Base-by-base conservation (phyloP, 2,797 vertebrate genomes). In the Gallinago nigripennis region DNA sequence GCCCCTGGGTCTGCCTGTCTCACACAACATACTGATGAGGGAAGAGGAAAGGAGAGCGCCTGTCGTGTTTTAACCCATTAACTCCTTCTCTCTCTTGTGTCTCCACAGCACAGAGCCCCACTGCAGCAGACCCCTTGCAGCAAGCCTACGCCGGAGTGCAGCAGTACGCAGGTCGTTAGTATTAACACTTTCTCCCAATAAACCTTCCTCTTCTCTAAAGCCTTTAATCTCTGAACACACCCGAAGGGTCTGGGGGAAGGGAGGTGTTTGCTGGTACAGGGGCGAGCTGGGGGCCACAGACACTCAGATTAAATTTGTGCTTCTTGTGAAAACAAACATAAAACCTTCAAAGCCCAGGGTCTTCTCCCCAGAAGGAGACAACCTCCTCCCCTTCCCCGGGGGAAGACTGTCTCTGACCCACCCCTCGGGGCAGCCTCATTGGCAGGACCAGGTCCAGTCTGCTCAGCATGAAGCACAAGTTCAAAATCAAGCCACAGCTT, bases 101-200 rank as follows among this genome's bases (percentile, higher is more conserved):
- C 98, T 98, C 96, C 98, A 97, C 98, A 99, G 99, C 99, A 96
- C 99, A 99, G 98, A 99, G 99, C 98, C 99, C 99, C 97, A 99
- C 99, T 95, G 98, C 99, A 97, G 99, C 99, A 85, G 99, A 99
- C 97, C 99, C 99, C 94, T 98, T 99, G 98, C 99, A 99, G 97
- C 99, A 99, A 98, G 99, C 99, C 97, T 99, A 99, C 97, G 99
- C 99, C 19, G 99, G 99, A 98, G 99, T 99, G 98, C 99, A 99
- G 98, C 99, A 99, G 98, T 99, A 99, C 92, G 99, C 99, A 99
- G 99, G 99, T 99, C 98, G 98, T 98, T 98, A 98, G 98, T 98
- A 98, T 98, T 98, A 96, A 89, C 95, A 90, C 96, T 96, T 98
- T 97, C 97, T 94, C 95, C 94, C 97, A 96, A 86, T 98, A 97